Conservation (phyloP, 2,113 vertebrate species). For the Scopus umbretta region DNA sequence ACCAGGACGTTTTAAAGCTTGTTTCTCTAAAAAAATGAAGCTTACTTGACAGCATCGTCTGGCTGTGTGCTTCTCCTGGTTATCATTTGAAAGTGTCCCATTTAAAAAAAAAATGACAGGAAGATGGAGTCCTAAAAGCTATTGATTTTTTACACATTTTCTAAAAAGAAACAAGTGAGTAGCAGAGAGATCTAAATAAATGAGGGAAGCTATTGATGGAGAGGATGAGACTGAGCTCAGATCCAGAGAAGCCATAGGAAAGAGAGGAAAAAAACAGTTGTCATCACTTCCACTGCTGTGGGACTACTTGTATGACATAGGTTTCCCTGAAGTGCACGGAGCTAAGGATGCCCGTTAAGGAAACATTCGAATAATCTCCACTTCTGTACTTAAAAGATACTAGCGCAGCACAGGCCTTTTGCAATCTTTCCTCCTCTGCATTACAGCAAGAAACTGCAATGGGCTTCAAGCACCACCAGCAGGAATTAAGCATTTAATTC, state of each 20-base stretch:
- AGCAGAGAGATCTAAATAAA: not conserved
- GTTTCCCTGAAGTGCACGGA: not conserved
- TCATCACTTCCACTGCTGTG: not conserved
- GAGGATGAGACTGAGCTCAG: not conserved
- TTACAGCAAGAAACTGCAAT: fast-evolving
- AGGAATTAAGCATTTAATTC: slow-evolving; percentile 15
- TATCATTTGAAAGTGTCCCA: not conserved
- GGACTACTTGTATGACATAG: not conserved
- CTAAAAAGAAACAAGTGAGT: not conserved
- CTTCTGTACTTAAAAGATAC: not conserved
- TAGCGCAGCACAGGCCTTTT: not conserved
- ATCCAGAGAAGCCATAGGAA: not conserved
- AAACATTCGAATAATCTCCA: not conserved
- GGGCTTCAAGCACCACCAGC: not conserved
- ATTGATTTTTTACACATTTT: not conserved
- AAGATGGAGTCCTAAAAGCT: not conserved
- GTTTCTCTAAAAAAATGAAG: not conserved
- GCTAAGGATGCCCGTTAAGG: not conserved
- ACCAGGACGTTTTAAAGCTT: not conserved
- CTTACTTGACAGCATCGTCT: not conserved
- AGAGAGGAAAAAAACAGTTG: not conserved
- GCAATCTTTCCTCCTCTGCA: not conserved
- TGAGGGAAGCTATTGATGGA: not conserved
- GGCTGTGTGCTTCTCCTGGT: not conserved
- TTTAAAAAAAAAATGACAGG: not conserved